Evolutionary conservation across 2,113 vertebrate species (phyloP).

Genomic region (Ramphastos sulfuratus): DNA sequence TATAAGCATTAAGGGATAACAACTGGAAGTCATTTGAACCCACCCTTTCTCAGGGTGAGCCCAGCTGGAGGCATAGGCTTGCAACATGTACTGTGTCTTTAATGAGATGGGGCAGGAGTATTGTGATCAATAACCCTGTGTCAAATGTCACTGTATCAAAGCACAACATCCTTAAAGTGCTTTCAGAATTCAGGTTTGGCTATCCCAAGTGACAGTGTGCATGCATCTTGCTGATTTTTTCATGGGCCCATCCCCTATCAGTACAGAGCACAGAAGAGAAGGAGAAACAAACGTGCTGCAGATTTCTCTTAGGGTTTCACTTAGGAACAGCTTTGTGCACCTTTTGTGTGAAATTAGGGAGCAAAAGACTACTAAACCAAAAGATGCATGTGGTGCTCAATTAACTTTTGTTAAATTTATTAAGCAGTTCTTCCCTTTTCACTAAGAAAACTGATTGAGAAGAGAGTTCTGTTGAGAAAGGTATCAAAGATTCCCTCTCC

Average conservation of each 20-base stretch:
- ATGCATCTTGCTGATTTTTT: neutral
- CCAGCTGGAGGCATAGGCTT: neutral
- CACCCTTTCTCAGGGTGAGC: neutral
- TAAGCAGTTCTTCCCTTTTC: neutral
- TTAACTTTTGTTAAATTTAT: neutral
- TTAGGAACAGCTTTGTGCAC: neutral
- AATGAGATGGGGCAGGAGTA: neutral
- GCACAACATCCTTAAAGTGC: neutral
- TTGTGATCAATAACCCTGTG: neutral
- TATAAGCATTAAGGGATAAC: neutral
- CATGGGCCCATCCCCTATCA: neutral
- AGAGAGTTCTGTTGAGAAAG: neutral
- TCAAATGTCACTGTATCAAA: neutral
- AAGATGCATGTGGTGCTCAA: neutral
- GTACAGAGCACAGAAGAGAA: neutral
- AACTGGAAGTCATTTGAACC: neutral
- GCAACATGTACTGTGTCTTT: neutral
- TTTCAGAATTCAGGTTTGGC: neutral
- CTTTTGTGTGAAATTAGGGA: neutral
- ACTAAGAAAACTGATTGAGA: neutral
- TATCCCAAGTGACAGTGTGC: neutral
- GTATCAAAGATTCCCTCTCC: accelerated
- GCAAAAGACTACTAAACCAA: neutral
- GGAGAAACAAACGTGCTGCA: neutral
- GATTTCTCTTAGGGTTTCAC: neutral